A percentile compares a stretch with the other conserved stretches of the same genome.
Evolutionary conservation across 2,888 invertebrate genomes (phyloP).

Genomic region (Erynnis tages): DNA sequence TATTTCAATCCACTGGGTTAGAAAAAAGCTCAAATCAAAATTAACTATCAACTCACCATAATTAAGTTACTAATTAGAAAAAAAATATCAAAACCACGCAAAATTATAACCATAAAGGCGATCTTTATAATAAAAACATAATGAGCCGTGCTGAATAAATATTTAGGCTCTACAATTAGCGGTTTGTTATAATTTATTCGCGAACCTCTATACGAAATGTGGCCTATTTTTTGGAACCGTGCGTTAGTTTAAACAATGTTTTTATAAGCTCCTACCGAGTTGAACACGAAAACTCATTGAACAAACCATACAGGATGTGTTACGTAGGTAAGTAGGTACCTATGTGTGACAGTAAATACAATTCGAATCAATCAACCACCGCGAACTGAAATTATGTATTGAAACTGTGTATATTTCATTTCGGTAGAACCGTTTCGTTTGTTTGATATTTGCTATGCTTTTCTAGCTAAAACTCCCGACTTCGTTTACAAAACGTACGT

Average conservation of each 20-base stretch:
- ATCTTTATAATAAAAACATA: neutral
- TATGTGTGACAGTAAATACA: slow-evolving; percentile 24
- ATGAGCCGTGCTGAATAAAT: neutral
- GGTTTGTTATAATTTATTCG: neutral
- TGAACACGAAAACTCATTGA: slow-evolving; percentile 15
- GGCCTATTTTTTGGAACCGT: slow-evolving; percentile 29
- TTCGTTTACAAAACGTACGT: neutral
- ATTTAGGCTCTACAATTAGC: neutral
- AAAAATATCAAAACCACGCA: no score
- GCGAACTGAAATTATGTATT: slow-evolving; percentile 28
- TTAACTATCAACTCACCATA: no score
- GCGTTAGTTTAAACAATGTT: slow-evolving; percentile 36
- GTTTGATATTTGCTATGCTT: slow-evolving; percentile 18
- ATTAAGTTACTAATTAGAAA: no score
- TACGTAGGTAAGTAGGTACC: neutral
- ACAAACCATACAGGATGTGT: slow-evolving; percentile 9
- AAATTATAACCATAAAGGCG: no score
- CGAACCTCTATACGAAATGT: neutral
- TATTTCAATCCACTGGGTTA: no score
- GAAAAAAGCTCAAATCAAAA: no score
- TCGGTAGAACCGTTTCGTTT: slow-evolving; percentile 10
- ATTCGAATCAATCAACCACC: slow-evolving; percentile 34
- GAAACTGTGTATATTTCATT: slow-evolving; percentile 30
- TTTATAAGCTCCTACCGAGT: neutral
- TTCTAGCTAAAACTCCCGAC: neutral